Base-by-base conservation (phyloP, 1,140 invertebrate species). In the Drosophila carrolli region DNA sequence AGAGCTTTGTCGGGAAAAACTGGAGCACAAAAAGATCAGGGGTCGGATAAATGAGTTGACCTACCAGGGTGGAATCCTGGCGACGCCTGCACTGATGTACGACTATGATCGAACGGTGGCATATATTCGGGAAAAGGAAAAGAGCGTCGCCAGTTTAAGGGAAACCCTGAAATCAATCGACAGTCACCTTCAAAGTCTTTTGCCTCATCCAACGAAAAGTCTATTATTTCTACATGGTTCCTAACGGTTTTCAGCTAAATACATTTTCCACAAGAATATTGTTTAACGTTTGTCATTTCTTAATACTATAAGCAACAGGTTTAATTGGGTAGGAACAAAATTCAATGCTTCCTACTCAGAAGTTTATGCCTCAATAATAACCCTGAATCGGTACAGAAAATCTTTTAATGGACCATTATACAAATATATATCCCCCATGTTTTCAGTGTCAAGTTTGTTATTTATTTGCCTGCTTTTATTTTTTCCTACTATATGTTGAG, bases 371-470 rank as follows among this genome's bases (percentile, higher is more conserved):
- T 77, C 38, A 70, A 58, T 50, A 23, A 83, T 56, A 78, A 57
- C 81, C 66, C 74, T 67, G 72, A 71, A 63, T 58, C 51, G 44
- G 46, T 29, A 48, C 46, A 57, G 50, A 51, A 81, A 84, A 83
- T 84, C 71, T 79, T 47, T 84, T 79, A 76, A 83, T 83, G 76
- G 66, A 48, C 81, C 59, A 79, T 70, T 61, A 78, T 72, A 46
- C 60, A 65, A 35, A 53, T 60, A 55, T 72, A 60, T 77, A 51
- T 58, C 62, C 62, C 59, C 19, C 29, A 56, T 50, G 77, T 74
- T 85, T 83, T 85, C 81, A 86, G 60, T 85, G 81, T 85, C 81
- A 85, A 81, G 68, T 75, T 86, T 65, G 50, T 51, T 86, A 71
- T 63, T 86, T 85, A 76, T 85, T 71, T 81, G 82, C 62, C 65